phyloP scores from a whole-genome alignment of 37 sponge, comb jelly and placozoan species.

The Sycon ciliatum region DNA sequence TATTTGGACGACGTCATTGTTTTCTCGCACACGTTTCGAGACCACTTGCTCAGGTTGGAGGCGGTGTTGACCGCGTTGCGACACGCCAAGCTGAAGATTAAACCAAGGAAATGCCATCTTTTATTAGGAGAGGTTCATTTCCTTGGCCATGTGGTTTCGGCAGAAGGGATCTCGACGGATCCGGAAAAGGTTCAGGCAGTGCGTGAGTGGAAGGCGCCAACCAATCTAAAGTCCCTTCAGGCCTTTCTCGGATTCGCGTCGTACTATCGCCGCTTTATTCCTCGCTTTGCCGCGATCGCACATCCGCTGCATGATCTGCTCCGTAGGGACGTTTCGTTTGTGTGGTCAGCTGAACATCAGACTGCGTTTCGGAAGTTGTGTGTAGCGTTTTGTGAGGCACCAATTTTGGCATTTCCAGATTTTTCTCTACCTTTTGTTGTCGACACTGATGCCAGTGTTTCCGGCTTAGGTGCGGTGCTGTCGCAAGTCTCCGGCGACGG shows the following conservation, averaged over 20 bases:
- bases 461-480: no score
- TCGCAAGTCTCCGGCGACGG: no score
- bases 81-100: conserved; percentile 16
- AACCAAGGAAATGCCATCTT: conserved; percentile 25
- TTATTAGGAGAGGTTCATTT: background rate
- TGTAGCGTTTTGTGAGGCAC: no score
- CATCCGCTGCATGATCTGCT: no score
- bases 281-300: no score
- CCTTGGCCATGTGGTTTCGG: conserved; percentile 33
- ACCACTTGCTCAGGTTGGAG: conserved; percentile 27
- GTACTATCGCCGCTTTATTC: no score
- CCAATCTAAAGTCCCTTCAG: background rate
- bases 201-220: background rate
- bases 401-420: no score
- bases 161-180: conserved; percentile 26
- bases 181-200: conserved; percentile 35
- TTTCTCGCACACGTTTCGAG: conserved; percentile 17
- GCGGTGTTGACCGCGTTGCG: conserved; percentile 26
- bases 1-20: conserved; percentile 50
- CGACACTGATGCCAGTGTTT: no score
- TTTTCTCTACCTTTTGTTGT: no score
- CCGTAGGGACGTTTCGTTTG: no score
- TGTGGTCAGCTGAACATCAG: no score
- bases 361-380: no score
- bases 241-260: conserved; percentile 29